A percentile compares a stretch with the other conserved stretches of the same genome.
Evolutionary conservation across 1,140 invertebrate species (phyloP).

Genomic region (Microplitis demolitor): DNA sequence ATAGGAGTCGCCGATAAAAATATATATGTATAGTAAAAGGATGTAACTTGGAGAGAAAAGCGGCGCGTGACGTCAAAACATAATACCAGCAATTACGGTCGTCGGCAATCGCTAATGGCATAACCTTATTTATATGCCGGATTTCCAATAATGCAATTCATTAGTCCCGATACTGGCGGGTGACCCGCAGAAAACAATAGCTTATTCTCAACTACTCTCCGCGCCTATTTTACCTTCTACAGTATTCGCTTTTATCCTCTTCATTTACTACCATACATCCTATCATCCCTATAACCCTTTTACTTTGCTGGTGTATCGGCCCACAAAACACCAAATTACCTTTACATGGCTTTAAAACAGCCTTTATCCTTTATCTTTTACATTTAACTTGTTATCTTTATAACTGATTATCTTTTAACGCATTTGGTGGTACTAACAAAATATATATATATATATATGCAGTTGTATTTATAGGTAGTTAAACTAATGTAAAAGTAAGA

Average conservation of each 20-base stretch:
- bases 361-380: background rate
- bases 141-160: slow-evolving; percentile 50
- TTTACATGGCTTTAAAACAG: background rate
- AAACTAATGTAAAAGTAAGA: background rate
- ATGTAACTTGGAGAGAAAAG: background rate
- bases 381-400: background rate
- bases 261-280: background rate
- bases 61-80: slow-evolving; percentile 12
- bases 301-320: background rate
- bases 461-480: background rate
- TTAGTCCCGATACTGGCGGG: slow-evolving; percentile 34
- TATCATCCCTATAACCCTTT: background rate
- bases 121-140: slow-evolving; percentile 48
- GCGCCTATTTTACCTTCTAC: background rate
- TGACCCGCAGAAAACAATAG: slow-evolving; percentile 37
- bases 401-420: slow-evolving; percentile 16
- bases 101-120: slow-evolving; percentile 37
- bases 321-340: background rate
- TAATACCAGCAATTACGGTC: slow-evolving; percentile 40
- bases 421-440: background rate
- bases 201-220: background rate
- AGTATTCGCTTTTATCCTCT: background rate
- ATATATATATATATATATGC: background rate
- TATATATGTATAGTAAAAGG: background rate
- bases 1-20: background rate